Evolutionary conservation across 2,797 vertebrate genomes (phyloP), one percentile per base, ranked within the genome.

Genomic region (Tapera naevia): DNA sequence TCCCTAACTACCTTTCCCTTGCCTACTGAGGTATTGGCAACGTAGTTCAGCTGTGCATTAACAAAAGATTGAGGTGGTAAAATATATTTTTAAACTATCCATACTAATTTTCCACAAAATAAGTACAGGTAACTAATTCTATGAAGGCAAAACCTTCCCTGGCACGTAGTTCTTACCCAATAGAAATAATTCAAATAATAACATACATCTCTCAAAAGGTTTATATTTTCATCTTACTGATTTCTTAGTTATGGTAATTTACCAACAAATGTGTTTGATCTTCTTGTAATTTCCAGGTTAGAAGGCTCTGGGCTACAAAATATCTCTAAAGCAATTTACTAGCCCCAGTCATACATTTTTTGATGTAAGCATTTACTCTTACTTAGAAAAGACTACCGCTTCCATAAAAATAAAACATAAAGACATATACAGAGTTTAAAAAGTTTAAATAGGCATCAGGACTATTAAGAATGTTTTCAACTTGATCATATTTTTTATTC

Each of bases 401-500:
- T 39, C 39, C 35, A 64, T 30, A 28, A 87, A 78, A 94, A 91
- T 89, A 79, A 91, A 80, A 79, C 73, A 73, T 25, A 70, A 94
- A 87, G 30, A 67, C 9, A 5, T 41, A 41, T 14, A 41, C 39
- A 41, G 39, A 41, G 39, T 41, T 41, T 41, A 41, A 41, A 41
- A 10, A 41, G 39, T 14, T 41, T 41, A 41, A 41, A 41, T 41
- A 14, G 39, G 39, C 41, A 41, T 41, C 24, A 50, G 64, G 69
- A 73, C 41, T 83, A 91, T 41, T 65, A 83, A 78, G 86, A 89
- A 57, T 69, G 21, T 74, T 93, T 95, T 80, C 76, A 90, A 93
- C 30, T 70, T 32, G 57, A 66, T 41, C 16, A 9, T 37, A 28
- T 54, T 76, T 94, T 94, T 80, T 11, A 54, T 65, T 94, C 80